Evolutionary conservation across 1,140 invertebrate species (phyloP).

Genomic region (Brachionus manjavacas): DNA sequence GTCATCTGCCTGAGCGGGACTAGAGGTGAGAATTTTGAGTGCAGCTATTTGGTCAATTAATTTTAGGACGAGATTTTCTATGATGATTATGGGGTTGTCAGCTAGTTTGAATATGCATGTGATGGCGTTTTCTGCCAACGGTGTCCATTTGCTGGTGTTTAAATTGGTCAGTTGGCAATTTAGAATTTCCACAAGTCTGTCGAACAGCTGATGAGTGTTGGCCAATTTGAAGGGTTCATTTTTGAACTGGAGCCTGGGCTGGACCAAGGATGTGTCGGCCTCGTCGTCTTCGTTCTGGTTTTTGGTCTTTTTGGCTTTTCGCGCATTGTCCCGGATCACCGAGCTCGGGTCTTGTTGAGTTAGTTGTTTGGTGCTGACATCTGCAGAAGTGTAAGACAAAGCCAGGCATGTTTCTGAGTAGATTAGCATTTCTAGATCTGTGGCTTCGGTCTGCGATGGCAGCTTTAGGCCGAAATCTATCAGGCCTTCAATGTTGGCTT

Average conservation of each 20-base stretch:
- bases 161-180: neutral
- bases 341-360: slow-evolving; percentile 8
- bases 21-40: neutral
- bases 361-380: slow-evolving; percentile 9
- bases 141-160: slow-evolving; percentile 55
- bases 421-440: neutral
- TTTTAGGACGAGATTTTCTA: slow-evolving; percentile 53
- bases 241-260: slow-evolving; percentile 7
- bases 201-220: slow-evolving; percentile 15
- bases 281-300: neutral
- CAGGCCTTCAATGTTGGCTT: slow-evolving; percentile 5
- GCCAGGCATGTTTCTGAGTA: neutral
- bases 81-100: slow-evolving; percentile 59
- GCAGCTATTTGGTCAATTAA: neutral
- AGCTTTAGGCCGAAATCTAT: neutral
- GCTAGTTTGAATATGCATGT: slow-evolving; percentile 63
- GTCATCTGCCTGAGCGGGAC: neutral
- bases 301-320: neutral
- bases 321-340: neutral
- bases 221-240: slow-evolving; percentile 21
- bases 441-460: neutral
- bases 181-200: neutral
- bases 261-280: neutral
- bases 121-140: slow-evolving; percentile 63
- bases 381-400: neutral